Conservation (phyloP, 2,888 invertebrate species). For the Morinoia aosen region DNA sequence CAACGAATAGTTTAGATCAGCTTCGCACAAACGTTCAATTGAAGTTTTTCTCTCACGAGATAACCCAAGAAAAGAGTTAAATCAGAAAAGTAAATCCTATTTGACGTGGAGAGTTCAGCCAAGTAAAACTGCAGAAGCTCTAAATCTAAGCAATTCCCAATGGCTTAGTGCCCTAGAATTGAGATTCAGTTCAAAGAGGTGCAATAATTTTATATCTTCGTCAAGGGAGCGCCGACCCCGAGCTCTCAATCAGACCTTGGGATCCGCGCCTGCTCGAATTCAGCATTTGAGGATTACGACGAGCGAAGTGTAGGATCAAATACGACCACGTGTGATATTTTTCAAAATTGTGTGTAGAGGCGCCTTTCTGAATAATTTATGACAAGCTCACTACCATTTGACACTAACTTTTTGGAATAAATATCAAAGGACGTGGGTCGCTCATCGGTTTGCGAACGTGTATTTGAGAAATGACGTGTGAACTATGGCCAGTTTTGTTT, state of each 20-base stretch:
- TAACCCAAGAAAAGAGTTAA: background rate
- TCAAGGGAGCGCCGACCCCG: background rate
- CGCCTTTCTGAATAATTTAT: background rate
- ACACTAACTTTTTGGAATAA: too few relatives aligned
- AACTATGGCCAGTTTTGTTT: too few relatives aligned
- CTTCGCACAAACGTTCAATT: background rate
- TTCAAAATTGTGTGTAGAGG: background rate
- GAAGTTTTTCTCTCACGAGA: background rate
- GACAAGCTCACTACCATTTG: background rate
- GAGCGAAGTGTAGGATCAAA: too few relatives aligned
- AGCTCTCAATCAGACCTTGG: background rate
- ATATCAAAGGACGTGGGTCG: too few relatives aligned
- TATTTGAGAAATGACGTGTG: too few relatives aligned
- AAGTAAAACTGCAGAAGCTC: background rate
- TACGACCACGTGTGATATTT: too few relatives aligned
- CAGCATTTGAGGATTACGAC: background rate
- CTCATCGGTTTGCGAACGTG: too few relatives aligned
- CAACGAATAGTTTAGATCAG: background rate
- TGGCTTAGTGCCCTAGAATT: background rate
- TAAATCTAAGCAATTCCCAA: background rate
- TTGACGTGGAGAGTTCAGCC: background rate
- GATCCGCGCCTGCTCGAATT: background rate
- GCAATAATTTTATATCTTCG: slow-evolving; percentile 17
- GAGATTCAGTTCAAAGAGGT: background rate
- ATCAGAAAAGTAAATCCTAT: background rate